Percentiles rank a stretch among this genome's conserved stretches.
Evolutionary conservation across 2,888 invertebrate genomes (phyloP).

Genomic region (Drosophila gaucha): DNA sequence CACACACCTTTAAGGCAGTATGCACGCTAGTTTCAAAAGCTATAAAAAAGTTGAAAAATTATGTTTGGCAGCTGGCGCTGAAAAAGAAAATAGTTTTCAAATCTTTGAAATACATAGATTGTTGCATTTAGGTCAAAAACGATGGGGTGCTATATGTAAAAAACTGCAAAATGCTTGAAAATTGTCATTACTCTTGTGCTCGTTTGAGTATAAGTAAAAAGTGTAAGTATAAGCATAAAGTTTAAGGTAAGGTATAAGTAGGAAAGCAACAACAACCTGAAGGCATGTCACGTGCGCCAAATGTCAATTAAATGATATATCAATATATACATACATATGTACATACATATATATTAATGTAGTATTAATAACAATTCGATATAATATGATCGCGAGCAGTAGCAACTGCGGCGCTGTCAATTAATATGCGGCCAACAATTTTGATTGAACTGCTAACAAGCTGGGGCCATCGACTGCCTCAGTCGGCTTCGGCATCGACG

Average conservation of each 20-base stretch:
- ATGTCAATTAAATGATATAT: slow-evolving; percentile 70
- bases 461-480: slow-evolving; percentile 15
- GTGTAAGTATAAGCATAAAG: neutral
- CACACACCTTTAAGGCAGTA: slow-evolving; percentile 9
- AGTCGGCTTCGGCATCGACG: neutral
- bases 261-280: slow-evolving; percentile 25
- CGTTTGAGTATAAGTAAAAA: neutral
- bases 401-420: slow-evolving; percentile 48
- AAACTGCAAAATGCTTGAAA: neutral
- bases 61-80: neutral
- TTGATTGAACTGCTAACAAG: slow-evolving; percentile 69
- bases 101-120: neutral
- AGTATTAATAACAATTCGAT: slow-evolving; percentile 59
- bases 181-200: too few relatives aligned
- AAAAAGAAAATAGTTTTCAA: neutral
- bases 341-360: slow-evolving; percentile 18
- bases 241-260: neutral
- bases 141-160: neutral
- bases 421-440: slow-evolving; percentile 73
- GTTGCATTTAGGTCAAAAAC: neutral
- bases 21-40: neutral
- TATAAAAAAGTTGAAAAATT: neutral
- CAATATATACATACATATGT: slow-evolving; percentile 19
- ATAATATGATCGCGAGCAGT: slow-evolving; percentile 58
- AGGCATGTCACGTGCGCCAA: slow-evolving; percentile 67